Percentiles rank a stretch among this genome's conserved stretches.
phyloP scores from a whole-genome alignment of 2,888 invertebrate species.

The Antheraea yamamai region DNA sequence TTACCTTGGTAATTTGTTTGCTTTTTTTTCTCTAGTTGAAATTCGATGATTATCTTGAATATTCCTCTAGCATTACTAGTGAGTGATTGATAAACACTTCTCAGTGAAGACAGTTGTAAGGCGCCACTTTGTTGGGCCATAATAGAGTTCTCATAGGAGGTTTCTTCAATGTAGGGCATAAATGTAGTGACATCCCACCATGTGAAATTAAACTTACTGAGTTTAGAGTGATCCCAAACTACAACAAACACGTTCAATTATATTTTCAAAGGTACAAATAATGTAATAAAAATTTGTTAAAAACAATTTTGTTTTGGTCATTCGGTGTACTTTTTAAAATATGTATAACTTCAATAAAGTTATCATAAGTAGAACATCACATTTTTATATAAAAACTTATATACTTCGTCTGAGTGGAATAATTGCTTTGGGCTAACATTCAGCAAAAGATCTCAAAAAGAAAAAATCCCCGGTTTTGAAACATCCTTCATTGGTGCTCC shows the following conservation, averaged over 20 bases:
- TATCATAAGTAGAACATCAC: too few species aligned
- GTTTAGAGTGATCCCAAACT: constrained; percentile 95
- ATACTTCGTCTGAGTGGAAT: too few species aligned
- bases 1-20: constrained; percentile 89
- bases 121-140: constrained; percentile 90
- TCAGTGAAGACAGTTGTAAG: constrained; percentile 91
- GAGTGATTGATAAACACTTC: constrained; percentile 94
- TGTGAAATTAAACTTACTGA: constrained; percentile 92
- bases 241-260: constrained; percentile 23
- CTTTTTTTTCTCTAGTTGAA: constrained; percentile 90
- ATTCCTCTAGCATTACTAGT: constrained; percentile 94
- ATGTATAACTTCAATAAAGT: background rate
- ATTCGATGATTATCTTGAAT: constrained; percentile 90
- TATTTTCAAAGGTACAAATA: background rate
- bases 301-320: background rate
- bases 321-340: background rate
- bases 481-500: too few species aligned
- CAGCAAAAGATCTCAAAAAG: too few species aligned
- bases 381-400: too few species aligned
- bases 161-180: constrained; percentile 91
- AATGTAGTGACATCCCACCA: constrained; percentile 96
- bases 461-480: too few species aligned
- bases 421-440: too few species aligned
- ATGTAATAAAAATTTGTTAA: background rate
- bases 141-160: constrained; percentile 91